These are phyloP conservation scores for Perithous albicinctus DNA, from an alignment of 2,888 invertebrate species.

Conservation along the genomic window DNA sequence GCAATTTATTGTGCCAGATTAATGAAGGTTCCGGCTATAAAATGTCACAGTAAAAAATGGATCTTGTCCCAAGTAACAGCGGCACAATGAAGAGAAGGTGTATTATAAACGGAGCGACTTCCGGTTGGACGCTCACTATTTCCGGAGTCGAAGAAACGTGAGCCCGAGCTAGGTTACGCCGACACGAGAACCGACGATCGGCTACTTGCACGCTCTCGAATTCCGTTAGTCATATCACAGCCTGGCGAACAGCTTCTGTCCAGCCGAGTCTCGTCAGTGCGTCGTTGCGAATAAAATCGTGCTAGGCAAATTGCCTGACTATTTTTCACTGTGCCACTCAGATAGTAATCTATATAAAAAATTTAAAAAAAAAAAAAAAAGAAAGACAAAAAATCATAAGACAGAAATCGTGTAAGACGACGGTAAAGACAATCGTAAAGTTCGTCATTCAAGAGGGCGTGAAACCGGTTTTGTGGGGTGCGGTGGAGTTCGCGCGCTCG, in stretches of 20 bases:
- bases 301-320: background rate
- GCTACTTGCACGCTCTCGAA: constrained; percentile 15
- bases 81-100: constrained; percentile 6
- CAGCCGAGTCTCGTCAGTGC: constrained; percentile 27
- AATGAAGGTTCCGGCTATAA: too few relatives aligned
- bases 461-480: constrained; percentile 67
- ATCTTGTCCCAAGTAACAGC: background rate
- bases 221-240: constrained; percentile 13
- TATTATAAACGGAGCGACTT: constrained; percentile 32
- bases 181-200: constrained; percentile 12
- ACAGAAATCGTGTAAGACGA: background rate
- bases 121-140: constrained; percentile 55
- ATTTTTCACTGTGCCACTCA: background rate
- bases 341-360: background rate
- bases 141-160: constrained; percentile 43
- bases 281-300: constrained; percentile 12
- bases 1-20: background rate
- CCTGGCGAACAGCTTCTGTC: background rate
- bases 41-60: background rate
- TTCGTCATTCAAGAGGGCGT: background rate
- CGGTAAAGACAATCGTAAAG: constrained; percentile 23
- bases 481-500: constrained; percentile 68
- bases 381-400: constrained; percentile 7
- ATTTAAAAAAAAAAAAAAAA: background rate
- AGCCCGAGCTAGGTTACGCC: background rate